phyloP scores from a whole-genome alignment of 2,797 vertebrate species.

The Natrix natrix region DNA sequence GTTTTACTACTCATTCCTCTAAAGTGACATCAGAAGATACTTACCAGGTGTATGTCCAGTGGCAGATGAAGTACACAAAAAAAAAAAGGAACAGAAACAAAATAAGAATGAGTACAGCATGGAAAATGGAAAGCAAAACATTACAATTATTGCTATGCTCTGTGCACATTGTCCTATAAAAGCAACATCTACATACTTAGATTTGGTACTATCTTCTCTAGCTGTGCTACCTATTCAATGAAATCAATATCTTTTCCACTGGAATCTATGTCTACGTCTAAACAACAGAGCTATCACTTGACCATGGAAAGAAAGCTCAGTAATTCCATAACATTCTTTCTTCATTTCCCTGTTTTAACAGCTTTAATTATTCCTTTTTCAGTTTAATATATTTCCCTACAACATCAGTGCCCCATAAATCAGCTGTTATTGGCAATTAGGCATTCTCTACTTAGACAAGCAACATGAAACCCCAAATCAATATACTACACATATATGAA shows the following conservation, averaged over 20 bases:
- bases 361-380: background rate
- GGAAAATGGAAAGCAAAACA: background rate
- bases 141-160: background rate
- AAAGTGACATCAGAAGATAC: slow-evolving; percentile 3
- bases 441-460: background rate
- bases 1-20: background rate
- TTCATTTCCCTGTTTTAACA: background rate
- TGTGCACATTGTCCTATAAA: background rate
- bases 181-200: background rate
- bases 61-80: background rate
- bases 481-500: background rate
- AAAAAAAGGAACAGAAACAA: background rate
- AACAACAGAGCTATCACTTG: background rate
- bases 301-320: background rate
- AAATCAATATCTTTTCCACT: background rate
- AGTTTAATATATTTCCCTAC: background rate
- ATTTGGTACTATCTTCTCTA: background rate
- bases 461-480: background rate
- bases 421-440: background rate
- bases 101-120: background rate
- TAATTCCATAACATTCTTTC: background rate
- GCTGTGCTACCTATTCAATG: background rate
- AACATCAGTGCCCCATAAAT: background rate
- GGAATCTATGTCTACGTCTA: background rate
- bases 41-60: slow-evolving; percentile 15